Evolutionary conservation across 2,888 invertebrate species (phyloP).

Genomic region (Cotesia congregata): DNA sequence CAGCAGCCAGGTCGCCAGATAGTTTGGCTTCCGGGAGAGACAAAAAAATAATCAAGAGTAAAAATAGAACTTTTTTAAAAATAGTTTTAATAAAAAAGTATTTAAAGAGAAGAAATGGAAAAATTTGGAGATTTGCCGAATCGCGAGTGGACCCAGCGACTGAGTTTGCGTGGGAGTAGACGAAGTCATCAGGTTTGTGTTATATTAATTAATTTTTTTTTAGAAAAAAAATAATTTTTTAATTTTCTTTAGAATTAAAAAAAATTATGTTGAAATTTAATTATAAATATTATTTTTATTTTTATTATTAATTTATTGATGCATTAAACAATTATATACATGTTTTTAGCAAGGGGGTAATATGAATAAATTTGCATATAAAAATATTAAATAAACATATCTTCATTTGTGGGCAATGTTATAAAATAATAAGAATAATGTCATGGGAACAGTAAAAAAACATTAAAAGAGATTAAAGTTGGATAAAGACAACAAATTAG

Average conservation of each 20-base stretch:
- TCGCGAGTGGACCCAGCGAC: constrained; percentile 81
- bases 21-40: constrained; percentile 38
- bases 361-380: no score
- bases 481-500: no score
- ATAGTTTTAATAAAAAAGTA: constrained; percentile 5
- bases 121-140: constrained; percentile 77
- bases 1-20: constrained; percentile 33
- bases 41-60: constrained; percentile 19
- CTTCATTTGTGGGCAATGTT: no score
- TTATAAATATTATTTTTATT: no score
- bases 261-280: not conserved
- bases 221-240: not conserved
- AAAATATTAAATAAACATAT: no score
- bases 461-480: no score
- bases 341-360: no score
- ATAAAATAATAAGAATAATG: no score
- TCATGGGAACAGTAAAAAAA: no score
- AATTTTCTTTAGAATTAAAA: not conserved
- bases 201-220: not conserved
- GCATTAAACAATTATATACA: no score
- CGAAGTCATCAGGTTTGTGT: constrained; percentile 74
- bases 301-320: no score
- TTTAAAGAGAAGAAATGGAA: constrained; percentile 53
- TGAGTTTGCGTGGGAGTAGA: constrained; percentile 81
- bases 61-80: constrained; percentile 22